Evolutionary conservation across 2,797 vertebrate species (phyloP), one percentile per base, ranked within the genome.

Genomic region (Sardinella longiceps): DNA sequence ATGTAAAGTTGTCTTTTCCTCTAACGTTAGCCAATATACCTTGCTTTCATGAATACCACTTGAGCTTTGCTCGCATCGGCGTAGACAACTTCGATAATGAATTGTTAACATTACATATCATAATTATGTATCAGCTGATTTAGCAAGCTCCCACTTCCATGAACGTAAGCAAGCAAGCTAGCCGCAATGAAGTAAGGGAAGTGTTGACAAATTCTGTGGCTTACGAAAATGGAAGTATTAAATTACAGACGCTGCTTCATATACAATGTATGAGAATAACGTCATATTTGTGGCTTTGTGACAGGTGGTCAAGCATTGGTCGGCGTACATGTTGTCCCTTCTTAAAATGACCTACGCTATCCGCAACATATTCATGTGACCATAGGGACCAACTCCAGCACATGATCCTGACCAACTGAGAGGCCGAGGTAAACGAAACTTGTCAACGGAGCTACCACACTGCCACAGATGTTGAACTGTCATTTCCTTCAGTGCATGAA

Each of bases 361-460:
- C 82, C 84, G 90, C 51, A 88, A 48, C 46, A 48, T 50, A 90
- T 92, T 88, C 91, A 94, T 93, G 94, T 95, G 94, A 95, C 91
- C 74, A 3, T 82, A 82, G 83, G 89, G 70, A 51, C 48, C 84
- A 74, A 80, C 80, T 43, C 74, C 89, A 90, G 89, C 93, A 93
- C 92, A 92, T 93, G 93, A 94, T 93, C 88, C 84, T 85, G 87
- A 90, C 84, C 81, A 92, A 90, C 88, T 88, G 88, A 91, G 88
- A 88, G 87, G 56, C 85, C 50, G 37, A 43, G 18, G 37, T 43
- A 77, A 77, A 18, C 37, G 12, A 77, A 39, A 77, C 15, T 37
- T 39, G 60, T 15, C 48, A 18, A 18, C 83, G 53, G 85, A 86
- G 82, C 56, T 77, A 7, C 20, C 30, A 15, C 3, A 14, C 33